Evolutionary conservation across 2,113 vertebrate genomes (phyloP).

Genomic region (Phrynocephalus versicolor): DNA sequence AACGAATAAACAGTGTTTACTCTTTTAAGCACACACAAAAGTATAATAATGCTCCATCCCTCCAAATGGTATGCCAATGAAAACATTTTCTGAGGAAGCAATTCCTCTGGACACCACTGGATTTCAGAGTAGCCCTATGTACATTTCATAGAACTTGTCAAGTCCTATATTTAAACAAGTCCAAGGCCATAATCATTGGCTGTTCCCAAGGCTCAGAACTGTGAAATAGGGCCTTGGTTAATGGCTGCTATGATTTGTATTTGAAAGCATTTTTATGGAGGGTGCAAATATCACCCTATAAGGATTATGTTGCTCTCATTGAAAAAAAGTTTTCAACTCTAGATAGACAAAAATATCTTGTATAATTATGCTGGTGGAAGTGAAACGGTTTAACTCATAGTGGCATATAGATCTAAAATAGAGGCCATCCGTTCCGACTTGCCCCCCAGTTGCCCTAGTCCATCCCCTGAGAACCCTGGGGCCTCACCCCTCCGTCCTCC

Average conservation of each 20-base stretch:
- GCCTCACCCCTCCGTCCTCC: no score
- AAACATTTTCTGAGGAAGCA: neutral
- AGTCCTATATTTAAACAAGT: neutral
- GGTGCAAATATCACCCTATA: neutral
- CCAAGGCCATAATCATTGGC: neutral
- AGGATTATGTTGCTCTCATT: neutral
- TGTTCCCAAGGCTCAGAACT: neutral
- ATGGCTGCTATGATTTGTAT: neutral
- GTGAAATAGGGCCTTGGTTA: neutral
- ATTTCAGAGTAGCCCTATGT: neutral
- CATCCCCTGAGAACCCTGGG: no score
- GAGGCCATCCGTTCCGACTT: no score
- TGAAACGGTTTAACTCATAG: no score
- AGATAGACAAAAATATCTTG: no score
- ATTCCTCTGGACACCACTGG: neutral
- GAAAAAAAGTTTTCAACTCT: no score
- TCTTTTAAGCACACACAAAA: conserved; percentile 1
- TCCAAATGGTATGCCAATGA: neutral
- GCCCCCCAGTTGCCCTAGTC: no score
- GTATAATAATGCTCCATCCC: neutral
- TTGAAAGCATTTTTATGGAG: neutral
- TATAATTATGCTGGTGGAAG: no score
- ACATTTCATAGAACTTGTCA: neutral
- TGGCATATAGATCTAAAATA: no score
- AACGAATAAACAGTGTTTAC: neutral